Evolutionary conservation across 2,888 invertebrate species (phyloP).

Genomic region (Cheilosia grossa): DNA sequence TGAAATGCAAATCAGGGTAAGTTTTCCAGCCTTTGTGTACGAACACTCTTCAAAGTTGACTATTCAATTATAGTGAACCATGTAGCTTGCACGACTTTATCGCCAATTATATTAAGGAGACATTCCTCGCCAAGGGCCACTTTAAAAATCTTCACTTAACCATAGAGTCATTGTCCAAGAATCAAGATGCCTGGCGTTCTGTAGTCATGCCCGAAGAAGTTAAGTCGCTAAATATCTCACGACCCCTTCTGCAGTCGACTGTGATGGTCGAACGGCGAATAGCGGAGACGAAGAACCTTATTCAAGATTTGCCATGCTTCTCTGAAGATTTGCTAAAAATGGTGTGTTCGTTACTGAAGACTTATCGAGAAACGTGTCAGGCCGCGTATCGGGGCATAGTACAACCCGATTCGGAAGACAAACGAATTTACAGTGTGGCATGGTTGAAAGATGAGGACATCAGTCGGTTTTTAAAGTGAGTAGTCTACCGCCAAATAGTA

Average conservation of each 20-base stretch:
- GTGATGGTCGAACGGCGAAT: slow-evolving; percentile 87
- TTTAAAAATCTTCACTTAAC: slow-evolving; percentile 83
- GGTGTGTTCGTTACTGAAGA: slow-evolving; percentile 88
- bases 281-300: slow-evolving; percentile 87
- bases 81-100: slow-evolving; percentile 93
- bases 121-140: slow-evolving; percentile 91
- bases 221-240: slow-evolving; percentile 85
- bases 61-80: slow-evolving; percentile 84
- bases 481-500: slow-evolving; percentile 66
- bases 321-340: slow-evolving; percentile 90
- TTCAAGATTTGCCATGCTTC: slow-evolving; percentile 89
- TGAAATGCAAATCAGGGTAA: slow-evolving; percentile 85
- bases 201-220: slow-evolving; percentile 88
- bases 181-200: slow-evolving; percentile 91
- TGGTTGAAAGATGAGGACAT: slow-evolving; percentile 98
- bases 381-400: slow-evolving; percentile 90
- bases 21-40: slow-evolving; percentile 60
- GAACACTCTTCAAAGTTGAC: not conserved
- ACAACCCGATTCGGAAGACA: slow-evolving; percentile 90
- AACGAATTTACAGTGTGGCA: slow-evolving; percentile 91
- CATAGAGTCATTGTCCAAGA: slow-evolving; percentile 89
- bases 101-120: slow-evolving; percentile 93
- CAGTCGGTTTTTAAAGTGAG: slow-evolving; percentile 93
- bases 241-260: slow-evolving; percentile 89
- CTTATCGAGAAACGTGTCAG: slow-evolving; percentile 89